Conservation (phyloP, 2,888 invertebrate species). For the Himalopsyche japonica region DNA sequence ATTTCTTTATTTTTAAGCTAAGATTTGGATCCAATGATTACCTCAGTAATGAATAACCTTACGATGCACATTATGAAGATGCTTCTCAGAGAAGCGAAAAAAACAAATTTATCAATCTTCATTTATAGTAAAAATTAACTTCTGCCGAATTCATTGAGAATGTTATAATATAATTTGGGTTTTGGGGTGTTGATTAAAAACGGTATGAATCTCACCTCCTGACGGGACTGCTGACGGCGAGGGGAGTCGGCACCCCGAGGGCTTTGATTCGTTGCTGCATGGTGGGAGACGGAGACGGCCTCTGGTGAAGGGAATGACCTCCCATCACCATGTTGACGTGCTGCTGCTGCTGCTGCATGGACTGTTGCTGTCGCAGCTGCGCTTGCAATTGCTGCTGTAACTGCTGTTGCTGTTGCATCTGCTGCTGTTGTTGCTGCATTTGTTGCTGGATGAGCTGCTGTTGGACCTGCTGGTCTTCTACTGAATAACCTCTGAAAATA, state of each 20-base stretch:
- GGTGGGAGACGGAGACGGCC: constrained; percentile 68
- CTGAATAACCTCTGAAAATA: background rate
- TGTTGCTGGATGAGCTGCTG: constrained; percentile 44
- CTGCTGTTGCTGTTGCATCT: constrained; percentile 44
- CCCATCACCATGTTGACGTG: constrained; percentile 4
- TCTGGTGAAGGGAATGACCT: background rate
- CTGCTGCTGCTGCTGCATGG: constrained; percentile 42
- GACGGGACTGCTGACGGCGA: constrained; percentile 85
- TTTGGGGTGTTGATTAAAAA: background rate
- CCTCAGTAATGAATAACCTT: no score
- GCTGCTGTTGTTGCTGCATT: constrained; percentile 43
- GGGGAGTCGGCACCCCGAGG: constrained; percentile 85
- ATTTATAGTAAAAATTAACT: no score
- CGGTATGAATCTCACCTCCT: constrained; percentile 71
- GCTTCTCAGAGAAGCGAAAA: no score
- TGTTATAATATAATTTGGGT: no score
- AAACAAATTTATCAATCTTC: no score
- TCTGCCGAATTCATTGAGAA: no score
- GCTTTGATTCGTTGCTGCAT: constrained; percentile 91
- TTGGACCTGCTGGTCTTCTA: constrained; percentile 43
- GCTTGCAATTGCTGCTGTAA: constrained; percentile 44
- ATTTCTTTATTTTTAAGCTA: no score
- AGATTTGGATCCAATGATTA: no score
- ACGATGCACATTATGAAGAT: no score
- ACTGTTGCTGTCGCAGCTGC: constrained; percentile 42